Base-by-base conservation (phyloP, 2,797 vertebrate genomes). In the Botia kubotai region DNA sequence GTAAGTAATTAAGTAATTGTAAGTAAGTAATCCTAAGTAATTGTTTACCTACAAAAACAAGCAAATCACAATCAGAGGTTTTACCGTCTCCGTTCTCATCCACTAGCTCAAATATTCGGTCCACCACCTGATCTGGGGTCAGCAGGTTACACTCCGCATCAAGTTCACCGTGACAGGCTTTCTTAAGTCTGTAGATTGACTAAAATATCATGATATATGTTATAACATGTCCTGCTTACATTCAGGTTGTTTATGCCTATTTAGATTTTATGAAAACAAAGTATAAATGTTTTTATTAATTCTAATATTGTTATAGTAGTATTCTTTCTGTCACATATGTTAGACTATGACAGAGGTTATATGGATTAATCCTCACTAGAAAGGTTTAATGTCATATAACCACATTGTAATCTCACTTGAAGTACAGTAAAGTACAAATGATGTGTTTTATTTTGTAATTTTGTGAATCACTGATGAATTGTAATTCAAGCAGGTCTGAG, bases 1-100 rank as follows among this genome's bases (percentile, higher is more conserved):
- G n/a, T n/a, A n/a, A n/a, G n/a, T n/a, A n/a, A n/a, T n/a, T n/a
- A n/a, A n/a, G n/a, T n/a, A n/a, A n/a, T n/a, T n/a, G n/a, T n/a
- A n/a, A n/a, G n/a, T n/a, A n/a, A n/a, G n/a, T n/a, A n/a, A n/a
- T n/a, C 10, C 6, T 8, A 21, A 14, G 13, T 17, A 29, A 23
- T 4, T 68, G 17, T 52, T 62, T 14, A 63, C 62, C 14, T 46
- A 21, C 53, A 79, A 36, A 57, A 52, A 62, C 12, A 6, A 63
- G 65, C 39, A 10, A 79, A 26, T 36, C 23, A 79, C 10, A 71
- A 23, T 52, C 16, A 19, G 3, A 63, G 2, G 29, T 53, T 55
- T 94, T 90, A 98, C 97, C 97, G 52, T 99, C 97, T 90, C 97
- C 95, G 0, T 98, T 98, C 90, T 97, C 96, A 87, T 98, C 97